These are phyloP conservation scores for Salarias fasciatus DNA, from an alignment of 2,797 vertebrate species.

Conservation along the genomic window DNA sequence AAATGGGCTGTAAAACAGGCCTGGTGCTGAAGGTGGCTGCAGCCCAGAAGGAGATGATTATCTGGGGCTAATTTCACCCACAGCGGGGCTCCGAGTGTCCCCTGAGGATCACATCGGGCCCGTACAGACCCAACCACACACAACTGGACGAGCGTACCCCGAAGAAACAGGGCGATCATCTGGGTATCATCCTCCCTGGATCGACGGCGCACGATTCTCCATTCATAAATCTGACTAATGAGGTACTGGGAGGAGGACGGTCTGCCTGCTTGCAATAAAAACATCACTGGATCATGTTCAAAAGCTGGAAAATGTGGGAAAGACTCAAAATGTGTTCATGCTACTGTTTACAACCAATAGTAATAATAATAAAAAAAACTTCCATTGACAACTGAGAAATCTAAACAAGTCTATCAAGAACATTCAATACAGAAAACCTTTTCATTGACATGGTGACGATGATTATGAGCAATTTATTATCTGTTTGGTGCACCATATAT, in stretches of 20 bases:
- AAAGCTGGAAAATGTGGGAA: slow-evolving; percentile 14
- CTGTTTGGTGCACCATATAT: too few species aligned
- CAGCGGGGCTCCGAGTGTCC: slow-evolving; percentile 39
- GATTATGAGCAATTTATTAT: too few species aligned
- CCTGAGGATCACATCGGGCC: slow-evolving; percentile 51
- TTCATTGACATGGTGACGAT: too few species aligned
- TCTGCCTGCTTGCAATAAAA: background rate
- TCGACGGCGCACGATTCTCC: slow-evolving; percentile 4
- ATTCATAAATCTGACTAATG: slow-evolving; percentile 17
- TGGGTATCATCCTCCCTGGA: slow-evolving; percentile 4
- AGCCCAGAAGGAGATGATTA: slow-evolving; percentile 70
- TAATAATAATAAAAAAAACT: too few species aligned
- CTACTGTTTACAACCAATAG: too few species aligned
- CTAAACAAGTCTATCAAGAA: too few species aligned
- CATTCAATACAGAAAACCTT: too few species aligned
- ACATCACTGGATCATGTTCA: slow-evolving; percentile 7
- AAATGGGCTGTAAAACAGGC: slow-evolving; percentile 68
- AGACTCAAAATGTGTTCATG: too few species aligned
- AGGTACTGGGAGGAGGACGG: background rate
- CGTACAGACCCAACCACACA: slow-evolving; percentile 30
- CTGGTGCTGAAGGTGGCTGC: slow-evolving; percentile 43
- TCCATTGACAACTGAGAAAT: too few species aligned
- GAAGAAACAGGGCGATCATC: slow-evolving; percentile 26
- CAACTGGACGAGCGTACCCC: slow-evolving; percentile 30
- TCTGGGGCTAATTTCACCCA: slow-evolving; percentile 67